A percentile compares a stretch with the other conserved stretches of the same genome.
Evolutionary conservation across 2,113 vertebrate species (phyloP).

Genomic region (Lynx canadensis): DNA sequence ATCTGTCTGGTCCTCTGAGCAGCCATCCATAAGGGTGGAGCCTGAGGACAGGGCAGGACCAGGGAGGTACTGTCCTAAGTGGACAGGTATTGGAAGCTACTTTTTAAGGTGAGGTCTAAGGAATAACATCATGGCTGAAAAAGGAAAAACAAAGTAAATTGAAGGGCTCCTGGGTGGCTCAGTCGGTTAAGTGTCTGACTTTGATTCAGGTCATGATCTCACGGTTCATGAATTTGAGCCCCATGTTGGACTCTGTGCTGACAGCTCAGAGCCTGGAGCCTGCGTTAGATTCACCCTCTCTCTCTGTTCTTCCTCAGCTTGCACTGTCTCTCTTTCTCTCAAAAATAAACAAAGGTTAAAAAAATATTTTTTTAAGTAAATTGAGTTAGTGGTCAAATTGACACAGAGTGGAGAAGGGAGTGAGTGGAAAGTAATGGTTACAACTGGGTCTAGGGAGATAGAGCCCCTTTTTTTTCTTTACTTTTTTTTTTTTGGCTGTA

Average conservation of each 20-base stretch:
- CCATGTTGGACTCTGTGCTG: too few relatives aligned
- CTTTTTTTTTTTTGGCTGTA: neutral
- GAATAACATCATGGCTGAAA: neutral
- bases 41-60: neutral
- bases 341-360: too few relatives aligned
- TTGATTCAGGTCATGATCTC: too few relatives aligned
- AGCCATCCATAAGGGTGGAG: fast-evolving
- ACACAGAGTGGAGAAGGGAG: neutral
- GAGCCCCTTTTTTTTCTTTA: too few relatives aligned
- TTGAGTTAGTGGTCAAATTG: neutral
- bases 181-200: too few relatives aligned
- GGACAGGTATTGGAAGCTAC: neutral
- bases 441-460: neutral
- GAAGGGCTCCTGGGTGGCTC: too few relatives aligned
- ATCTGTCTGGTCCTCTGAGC: neutral
- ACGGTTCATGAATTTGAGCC: too few relatives aligned
- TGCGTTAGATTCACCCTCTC: too few relatives aligned
- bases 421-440: neutral
- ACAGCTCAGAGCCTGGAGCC: too few relatives aligned
- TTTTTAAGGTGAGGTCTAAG: neutral
- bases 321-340: too few relatives aligned
- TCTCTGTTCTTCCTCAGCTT: too few relatives aligned
- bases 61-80: neutral
- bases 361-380: neutral
- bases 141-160: neutral